Evolutionary conservation across 2,797 vertebrate genomes (phyloP).

Genomic region (Myotis myotis): DNA sequence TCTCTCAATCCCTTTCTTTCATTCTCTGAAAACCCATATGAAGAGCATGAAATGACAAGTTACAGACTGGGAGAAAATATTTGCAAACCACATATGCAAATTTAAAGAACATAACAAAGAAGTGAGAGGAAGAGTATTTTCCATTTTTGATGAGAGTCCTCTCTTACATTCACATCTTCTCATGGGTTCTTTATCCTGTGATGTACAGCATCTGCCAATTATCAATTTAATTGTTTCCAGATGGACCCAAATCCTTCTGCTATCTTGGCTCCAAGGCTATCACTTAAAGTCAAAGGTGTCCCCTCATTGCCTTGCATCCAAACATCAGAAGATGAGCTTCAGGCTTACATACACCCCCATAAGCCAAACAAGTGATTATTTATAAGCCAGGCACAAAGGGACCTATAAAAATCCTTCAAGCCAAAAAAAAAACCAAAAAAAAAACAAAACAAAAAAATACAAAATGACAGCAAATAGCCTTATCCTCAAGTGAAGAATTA

Average conservation of each 20-base stretch:
- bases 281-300: not conserved
- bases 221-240: conserved; percentile 31
- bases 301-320: not conserved
- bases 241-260: not conserved
- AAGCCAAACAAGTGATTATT: not conserved
- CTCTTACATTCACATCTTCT: not conserved
- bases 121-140: not conserved
- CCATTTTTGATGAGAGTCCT: not conserved
- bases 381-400: not conserved
- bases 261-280: not conserved
- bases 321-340: not conserved
- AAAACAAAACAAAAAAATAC: not conserved
- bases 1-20: not conserved
- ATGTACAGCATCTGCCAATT: not conserved
- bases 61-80: no score
- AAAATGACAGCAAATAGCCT: not conserved
- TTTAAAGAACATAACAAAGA: conserved; percentile 1
- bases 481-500: not conserved
- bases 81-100: not conserved
- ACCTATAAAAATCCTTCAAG: not conserved
- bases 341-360: not conserved
- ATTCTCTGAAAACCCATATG: not conserved
- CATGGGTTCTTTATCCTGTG: not conserved
- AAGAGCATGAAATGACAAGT: no score
- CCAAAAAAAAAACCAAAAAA: not conserved